Evolutionary conservation across 2,888 invertebrate genomes (phyloP).

Genomic region (Stramonita haemastoma): DNA sequence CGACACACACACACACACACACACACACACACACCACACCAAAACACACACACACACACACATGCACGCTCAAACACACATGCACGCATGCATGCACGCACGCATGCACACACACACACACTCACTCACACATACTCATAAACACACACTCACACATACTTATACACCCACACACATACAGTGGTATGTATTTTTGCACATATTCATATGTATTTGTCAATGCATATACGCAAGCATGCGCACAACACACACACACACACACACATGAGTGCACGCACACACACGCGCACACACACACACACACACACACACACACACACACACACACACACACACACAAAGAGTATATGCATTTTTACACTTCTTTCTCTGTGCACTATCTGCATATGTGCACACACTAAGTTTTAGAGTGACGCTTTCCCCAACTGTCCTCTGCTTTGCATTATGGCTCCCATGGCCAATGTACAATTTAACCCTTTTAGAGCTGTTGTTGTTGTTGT

Average conservation of each 20-base stretch:
- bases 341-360: background rate
- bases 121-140: background rate
- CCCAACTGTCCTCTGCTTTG: too few species aligned
- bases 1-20: too few species aligned
- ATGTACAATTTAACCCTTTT: too few species aligned
- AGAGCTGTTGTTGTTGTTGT: too few species aligned
- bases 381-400: background rate
- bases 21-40: too few species aligned
- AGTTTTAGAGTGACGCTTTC: too few species aligned
- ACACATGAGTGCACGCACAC: background rate
- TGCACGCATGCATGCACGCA: background rate
- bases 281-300: background rate
- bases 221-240: background rate
- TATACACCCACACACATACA: background rate
- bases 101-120: conserved; percentile 7
- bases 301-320: background rate
- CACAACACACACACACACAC: conserved; percentile 6
- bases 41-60: too few species aligned
- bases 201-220: background rate
- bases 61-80: too few species aligned
- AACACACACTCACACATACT: too few species aligned
- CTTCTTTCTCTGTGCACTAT: background rate
- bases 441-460: too few species aligned
- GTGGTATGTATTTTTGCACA: background rate
- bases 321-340: background rate